A percentile compares a stretch with the other conserved stretches of the same genome.
phyloP scores from a whole-genome alignment of 2,888 invertebrate genomes.

The Strigamia crassipes region DNA sequence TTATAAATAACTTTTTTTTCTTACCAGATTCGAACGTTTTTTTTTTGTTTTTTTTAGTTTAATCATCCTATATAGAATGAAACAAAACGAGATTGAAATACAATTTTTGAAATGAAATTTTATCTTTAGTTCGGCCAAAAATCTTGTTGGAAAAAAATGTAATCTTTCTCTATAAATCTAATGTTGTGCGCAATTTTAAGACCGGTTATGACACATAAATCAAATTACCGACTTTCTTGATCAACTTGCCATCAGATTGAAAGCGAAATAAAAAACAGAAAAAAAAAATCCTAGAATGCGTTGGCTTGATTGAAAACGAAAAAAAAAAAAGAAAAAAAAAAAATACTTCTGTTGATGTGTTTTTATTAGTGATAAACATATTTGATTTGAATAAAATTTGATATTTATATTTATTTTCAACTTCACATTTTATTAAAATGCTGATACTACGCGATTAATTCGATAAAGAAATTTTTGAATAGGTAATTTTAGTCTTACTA shows the following conservation, averaged over 20 bases:
- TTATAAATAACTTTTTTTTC: neutral
- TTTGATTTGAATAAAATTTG: no score
- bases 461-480: no score
- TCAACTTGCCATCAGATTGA: neutral
- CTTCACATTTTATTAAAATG: no score
- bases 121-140: neutral
- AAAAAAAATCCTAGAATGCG: neutral
- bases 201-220: neutral
- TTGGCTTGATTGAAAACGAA: no score
- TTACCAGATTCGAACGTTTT: neutral
- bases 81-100: neutral
- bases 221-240: neutral
- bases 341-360: neutral
- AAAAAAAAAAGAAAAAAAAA: no score
- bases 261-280: neutral
- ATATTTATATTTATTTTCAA: no score
- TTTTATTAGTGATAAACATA: no score
- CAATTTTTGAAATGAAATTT: neutral
- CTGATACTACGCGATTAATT: no score
- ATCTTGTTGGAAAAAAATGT: neutral
- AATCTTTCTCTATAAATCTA: neutral
- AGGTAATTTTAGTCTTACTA: no score
- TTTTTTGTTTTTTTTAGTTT: neutral
- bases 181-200: neutral
- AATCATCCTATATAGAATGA: neutral